These are phyloP conservation scores for Oreochromis tanganicae DNA, from an alignment of 2,113 vertebrate species.

Conservation along the genomic window DNA sequence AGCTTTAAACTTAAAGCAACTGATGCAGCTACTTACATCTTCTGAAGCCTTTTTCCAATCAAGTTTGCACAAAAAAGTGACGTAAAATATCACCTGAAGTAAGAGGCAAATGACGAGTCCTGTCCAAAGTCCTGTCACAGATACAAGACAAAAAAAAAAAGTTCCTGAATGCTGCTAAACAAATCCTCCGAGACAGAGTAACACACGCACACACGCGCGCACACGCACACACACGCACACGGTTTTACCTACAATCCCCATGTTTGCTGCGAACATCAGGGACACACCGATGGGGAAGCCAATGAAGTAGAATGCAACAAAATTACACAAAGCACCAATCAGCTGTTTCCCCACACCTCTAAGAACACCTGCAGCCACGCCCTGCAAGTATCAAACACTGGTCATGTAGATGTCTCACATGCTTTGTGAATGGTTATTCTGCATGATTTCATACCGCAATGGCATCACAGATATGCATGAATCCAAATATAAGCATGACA, in stretches of 20 bases:
- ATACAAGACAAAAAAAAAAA: background rate
- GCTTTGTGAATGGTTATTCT: background rate
- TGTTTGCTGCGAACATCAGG: constrained; percentile 75
- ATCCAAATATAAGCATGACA: constrained; percentile 43
- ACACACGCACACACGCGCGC: too few relatives aligned
- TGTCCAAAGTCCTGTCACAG: constrained; percentile 76
- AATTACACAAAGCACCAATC: constrained; percentile 74
- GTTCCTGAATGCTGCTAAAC: background rate
- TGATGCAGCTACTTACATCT: constrained; percentile 62
- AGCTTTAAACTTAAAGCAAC: background rate
- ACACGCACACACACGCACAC: background rate
- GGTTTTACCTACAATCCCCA: constrained; percentile 75
- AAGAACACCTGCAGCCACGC: constrained; percentile 69
- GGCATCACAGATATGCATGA: constrained; percentile 57
- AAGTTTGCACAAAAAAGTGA: constrained; percentile 66
- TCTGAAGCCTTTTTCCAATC: constrained; percentile 79
- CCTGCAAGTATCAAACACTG: constrained; percentile 43
- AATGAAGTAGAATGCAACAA: constrained; percentile 68
- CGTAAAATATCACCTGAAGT: constrained; percentile 71
- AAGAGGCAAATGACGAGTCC: constrained; percentile 73
- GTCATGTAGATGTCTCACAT: too few relatives aligned
- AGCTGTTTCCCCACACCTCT: constrained; percentile 79
- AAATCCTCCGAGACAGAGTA: background rate
- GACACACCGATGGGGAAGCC: constrained; percentile 73
- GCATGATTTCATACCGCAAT: constrained; percentile 37